phyloP scores from a whole-genome alignment of 2,797 vertebrate species.

The Antrozous pallidus region DNA sequence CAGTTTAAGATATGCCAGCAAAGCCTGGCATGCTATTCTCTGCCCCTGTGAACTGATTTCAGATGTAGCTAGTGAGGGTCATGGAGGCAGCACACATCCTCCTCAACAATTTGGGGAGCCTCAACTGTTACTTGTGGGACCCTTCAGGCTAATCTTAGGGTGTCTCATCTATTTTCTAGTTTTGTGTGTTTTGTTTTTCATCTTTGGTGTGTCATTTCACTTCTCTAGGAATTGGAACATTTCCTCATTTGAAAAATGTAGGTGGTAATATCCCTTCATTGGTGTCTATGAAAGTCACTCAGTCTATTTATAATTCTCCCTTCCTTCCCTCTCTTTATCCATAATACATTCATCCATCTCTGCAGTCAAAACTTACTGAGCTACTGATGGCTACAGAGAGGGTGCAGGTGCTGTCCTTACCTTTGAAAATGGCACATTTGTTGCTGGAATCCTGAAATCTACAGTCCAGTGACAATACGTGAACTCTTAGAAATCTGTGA shows the following conservation, averaged over 20 bases:
- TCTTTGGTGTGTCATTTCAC: neutral
- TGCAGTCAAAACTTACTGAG: neutral
- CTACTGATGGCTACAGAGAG: neutral
- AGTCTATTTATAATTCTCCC: too few relatives aligned
- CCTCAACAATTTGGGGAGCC: too few relatives aligned
- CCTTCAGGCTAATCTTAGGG: neutral
- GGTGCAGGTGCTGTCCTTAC: neutral
- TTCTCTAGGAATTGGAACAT: neutral
- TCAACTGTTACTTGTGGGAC: neutral
- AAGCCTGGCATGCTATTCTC: neutral
- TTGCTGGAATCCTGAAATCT: neutral
- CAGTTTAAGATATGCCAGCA: neutral
- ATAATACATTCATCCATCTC: fast-evolving
- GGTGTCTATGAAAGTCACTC: neutral
- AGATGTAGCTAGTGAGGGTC: neutral
- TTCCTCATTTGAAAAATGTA: neutral
- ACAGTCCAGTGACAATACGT: neutral
- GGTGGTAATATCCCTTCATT: neutral
- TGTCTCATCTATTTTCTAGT: neutral
- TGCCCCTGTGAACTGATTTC: neutral
- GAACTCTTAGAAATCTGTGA: neutral
- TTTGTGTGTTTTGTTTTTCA: neutral
- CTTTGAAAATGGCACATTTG: neutral
- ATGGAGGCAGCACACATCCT: neutral
- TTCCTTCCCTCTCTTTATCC: neutral